phyloP scores from a whole-genome alignment of 2,797 vertebrate genomes.

The Scolopax rusticola region DNA sequence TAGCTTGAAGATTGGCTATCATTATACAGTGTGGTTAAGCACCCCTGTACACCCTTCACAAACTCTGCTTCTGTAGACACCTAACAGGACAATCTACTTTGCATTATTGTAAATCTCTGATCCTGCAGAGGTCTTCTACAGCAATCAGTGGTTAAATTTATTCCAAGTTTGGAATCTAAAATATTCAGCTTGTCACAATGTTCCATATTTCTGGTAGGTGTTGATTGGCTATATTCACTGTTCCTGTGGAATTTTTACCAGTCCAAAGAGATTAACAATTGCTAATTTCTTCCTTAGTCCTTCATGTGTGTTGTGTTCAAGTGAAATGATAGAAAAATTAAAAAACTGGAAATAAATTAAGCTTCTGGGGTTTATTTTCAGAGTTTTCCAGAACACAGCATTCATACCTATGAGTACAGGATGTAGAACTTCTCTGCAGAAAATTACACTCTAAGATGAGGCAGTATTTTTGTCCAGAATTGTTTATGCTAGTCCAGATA shows the following conservation, averaged over 20 bases:
- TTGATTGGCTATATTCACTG: neutral
- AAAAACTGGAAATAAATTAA: neutral
- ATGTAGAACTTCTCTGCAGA: neutral
- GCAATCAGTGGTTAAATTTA: neutral
- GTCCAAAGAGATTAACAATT: neutral
- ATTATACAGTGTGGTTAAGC: neutral
- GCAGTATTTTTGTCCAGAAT: neutral
- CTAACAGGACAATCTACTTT: neutral
- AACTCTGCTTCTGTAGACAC: neutral
- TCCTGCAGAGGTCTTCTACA: neutral
- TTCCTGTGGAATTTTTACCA: neutral
- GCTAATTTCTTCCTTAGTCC: neutral
- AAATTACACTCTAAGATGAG: neutral
- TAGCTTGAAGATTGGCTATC: neutral
- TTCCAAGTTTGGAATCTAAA: neutral
- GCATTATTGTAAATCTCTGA: neutral
- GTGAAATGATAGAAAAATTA: neutral
- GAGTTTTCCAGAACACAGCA: neutral
- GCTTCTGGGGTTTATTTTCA: neutral
- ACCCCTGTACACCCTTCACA: neutral
- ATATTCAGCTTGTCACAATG: neutral
- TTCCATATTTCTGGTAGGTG: neutral
- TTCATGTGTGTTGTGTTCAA: neutral
- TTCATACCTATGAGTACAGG: rapidly evolving
- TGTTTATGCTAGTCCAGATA: neutral